A percentile compares a stretch with the other conserved stretches of the same genome.
Evolutionary conservation across 2,888 invertebrate species (phyloP).

Genomic region (Hirtodrosophila cameraria): DNA sequence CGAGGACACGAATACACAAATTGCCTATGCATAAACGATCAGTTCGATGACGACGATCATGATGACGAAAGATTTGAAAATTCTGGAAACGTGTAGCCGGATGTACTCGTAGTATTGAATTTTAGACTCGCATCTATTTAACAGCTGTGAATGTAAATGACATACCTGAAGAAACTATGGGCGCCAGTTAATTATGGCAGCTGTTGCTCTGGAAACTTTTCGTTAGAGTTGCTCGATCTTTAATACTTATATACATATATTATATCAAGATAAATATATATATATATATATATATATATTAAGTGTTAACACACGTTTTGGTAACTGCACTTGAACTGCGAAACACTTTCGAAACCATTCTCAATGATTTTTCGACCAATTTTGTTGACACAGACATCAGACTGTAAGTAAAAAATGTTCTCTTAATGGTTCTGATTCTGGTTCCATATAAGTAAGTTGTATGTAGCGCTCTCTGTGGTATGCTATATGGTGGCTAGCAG

Average conservation of each 20-base stretch:
- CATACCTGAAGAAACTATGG: constrained; percentile 51
- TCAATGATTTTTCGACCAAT: constrained; percentile 18
- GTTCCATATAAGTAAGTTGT: constrained; percentile 11
- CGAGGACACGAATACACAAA: constrained; percentile 38
- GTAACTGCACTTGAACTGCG: constrained; percentile 59
- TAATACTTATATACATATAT: constrained; percentile 9
- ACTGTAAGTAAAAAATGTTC: constrained; percentile 14
- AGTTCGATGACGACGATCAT: constrained; percentile 47
- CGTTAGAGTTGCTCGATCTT: constrained; percentile 52
- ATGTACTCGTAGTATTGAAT: constrained; percentile 42
- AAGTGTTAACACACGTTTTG: constrained; percentile 44
- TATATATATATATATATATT: constrained; percentile 7
- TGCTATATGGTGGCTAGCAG: constrained; percentile 36
- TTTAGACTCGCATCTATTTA: constrained; percentile 42
- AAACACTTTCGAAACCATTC: constrained; percentile 54
- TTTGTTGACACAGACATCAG: constrained; percentile 43
- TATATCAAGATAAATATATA: constrained; percentile 7
- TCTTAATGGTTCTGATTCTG: constrained; percentile 15
- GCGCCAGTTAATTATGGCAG: constrained; percentile 28
- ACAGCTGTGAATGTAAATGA: constrained; percentile 63
- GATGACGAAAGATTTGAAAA: constrained; percentile 52
- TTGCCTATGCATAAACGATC: constrained; percentile 63
- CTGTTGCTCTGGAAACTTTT: constrained; percentile 18
- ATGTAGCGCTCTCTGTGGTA: constrained; percentile 29
- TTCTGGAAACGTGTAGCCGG: constrained; percentile 69